Percentiles rank a stretch among this genome's conserved stretches.
These are phyloP conservation scores for Drosophila jambulina DNA, from an alignment of 1,140 invertebrate genomes.

Conservation along the genomic window DNA sequence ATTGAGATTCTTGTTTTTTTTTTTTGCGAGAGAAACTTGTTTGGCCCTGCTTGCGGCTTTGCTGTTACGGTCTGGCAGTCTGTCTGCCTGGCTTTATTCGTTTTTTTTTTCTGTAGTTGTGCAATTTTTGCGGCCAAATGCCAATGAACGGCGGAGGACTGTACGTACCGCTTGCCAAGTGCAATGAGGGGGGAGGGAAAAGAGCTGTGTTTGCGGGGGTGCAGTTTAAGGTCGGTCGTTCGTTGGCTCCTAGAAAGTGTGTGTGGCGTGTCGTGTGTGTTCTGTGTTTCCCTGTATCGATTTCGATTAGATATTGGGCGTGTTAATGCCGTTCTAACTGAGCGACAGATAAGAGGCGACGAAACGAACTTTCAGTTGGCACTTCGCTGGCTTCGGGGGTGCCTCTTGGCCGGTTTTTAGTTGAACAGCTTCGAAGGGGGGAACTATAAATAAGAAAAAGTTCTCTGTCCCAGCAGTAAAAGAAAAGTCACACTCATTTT, in stretches of 20 bases:
- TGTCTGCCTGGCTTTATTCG: slow-evolving; percentile 20
- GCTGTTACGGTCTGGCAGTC: slow-evolving; percentile 46
- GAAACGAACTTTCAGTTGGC: slow-evolving; percentile 33
- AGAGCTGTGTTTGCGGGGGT: slow-evolving; percentile 21
- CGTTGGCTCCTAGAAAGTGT: slow-evolving; percentile 44
- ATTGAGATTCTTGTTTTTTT: slow-evolving; percentile 29
- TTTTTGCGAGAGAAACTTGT: slow-evolving; percentile 53
- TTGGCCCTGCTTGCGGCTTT: slow-evolving; percentile 33
- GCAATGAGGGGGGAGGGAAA: background rate
- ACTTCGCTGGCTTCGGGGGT: slow-evolving; percentile 20
- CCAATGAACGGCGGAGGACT: slow-evolving; percentile 54
- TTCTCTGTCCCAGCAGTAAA: slow-evolving; percentile 19
- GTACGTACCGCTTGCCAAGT: slow-evolving; percentile 60
- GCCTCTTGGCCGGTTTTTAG: background rate
- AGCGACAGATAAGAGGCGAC: slow-evolving; percentile 42
- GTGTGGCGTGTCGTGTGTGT: background rate
- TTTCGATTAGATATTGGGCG: slow-evolving; percentile 51
- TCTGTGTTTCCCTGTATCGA: slow-evolving; percentile 31
- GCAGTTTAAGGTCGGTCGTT: slow-evolving; percentile 62
- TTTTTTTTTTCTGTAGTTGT: slow-evolving; percentile 24
- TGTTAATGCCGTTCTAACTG: slow-evolving; percentile 28
- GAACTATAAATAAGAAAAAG: slow-evolving; percentile 39
- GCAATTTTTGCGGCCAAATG: slow-evolving; percentile 60
- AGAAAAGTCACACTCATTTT: slow-evolving; percentile 21
- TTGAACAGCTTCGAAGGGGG: background rate